These are phyloP conservation scores for Hirtodrosophila histrioides DNA, from an alignment of 2,888 invertebrate species.

Conservation along the genomic window DNA sequence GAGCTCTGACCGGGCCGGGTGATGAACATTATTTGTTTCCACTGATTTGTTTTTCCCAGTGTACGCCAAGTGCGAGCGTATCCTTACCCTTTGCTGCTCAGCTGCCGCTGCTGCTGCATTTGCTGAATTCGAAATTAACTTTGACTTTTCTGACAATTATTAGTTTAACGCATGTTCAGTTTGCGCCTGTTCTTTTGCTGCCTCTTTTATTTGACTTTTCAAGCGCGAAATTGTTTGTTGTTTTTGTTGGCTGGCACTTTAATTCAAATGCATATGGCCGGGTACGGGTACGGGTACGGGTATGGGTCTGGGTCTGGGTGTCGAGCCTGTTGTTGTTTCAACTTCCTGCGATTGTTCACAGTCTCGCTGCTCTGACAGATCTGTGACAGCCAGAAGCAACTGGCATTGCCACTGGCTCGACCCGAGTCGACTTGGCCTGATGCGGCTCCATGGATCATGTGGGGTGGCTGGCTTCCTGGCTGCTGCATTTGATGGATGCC, in stretches of 20 bases:
- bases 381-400: slow-evolving; percentile 70
- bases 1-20: too few relatives aligned
- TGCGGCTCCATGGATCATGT: slow-evolving; percentile 13
- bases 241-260: slow-evolving; percentile 56
- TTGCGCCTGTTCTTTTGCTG: slow-evolving; percentile 42
- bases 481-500: slow-evolving; percentile 75
- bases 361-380: slow-evolving; percentile 77
- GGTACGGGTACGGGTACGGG: slow-evolving; percentile 14
- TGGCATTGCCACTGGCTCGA: slow-evolving; percentile 19
- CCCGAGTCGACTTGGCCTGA: slow-evolving; percentile 34
- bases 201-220: slow-evolving; percentile 63
- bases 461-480: slow-evolving; percentile 27
- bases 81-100: slow-evolving; percentile 44
- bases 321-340: slow-evolving; percentile 54
- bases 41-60: too few relatives aligned
- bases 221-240: slow-evolving; percentile 80
- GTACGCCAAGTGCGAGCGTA: neutral
- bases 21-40: too few relatives aligned
- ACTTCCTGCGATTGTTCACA: slow-evolving; percentile 81
- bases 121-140: slow-evolving; percentile 65
- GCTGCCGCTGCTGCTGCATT: slow-evolving; percentile 30
- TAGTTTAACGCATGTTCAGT: slow-evolving; percentile 79
- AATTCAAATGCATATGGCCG: slow-evolving; percentile 65
- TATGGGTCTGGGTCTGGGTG: slow-evolving; percentile 7
- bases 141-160: slow-evolving; percentile 83